Conservation (phyloP, 1,140 invertebrate species). For the Paraescarpia echinospica region DNA sequence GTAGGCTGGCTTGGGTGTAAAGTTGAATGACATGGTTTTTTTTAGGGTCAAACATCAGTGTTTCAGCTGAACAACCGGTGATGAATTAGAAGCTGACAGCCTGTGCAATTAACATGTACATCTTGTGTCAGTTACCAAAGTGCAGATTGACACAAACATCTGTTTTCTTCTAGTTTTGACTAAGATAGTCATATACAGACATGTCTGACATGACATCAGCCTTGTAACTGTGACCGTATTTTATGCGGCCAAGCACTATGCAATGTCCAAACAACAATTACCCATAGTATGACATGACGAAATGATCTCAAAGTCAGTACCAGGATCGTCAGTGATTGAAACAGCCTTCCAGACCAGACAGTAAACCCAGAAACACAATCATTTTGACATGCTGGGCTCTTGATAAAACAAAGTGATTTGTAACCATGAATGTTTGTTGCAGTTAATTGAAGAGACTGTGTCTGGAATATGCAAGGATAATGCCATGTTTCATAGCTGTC, state of each 20-base stretch:
- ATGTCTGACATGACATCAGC: not conserved
- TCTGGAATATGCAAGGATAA: not conserved
- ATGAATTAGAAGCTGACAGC: not conserved
- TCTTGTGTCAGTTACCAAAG: not conserved
- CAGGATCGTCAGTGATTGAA: too few relatives aligned
- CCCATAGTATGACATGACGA: too few relatives aligned
- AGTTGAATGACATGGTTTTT: too few relatives aligned
- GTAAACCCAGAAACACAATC: too few relatives aligned
- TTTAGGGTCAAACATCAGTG: not conserved
- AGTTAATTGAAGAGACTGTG: not conserved
- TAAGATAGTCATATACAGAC: not conserved
- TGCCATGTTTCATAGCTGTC: not conserved
- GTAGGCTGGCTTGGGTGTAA: too few relatives aligned
- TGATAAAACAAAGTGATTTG: too few relatives aligned
- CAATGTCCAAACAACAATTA: too few relatives aligned
- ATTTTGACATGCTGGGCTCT: too few relatives aligned
- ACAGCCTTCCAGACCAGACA: too few relatives aligned
- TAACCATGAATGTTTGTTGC: not conserved
- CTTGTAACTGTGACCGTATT: not conserved
- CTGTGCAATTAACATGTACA: not conserved
- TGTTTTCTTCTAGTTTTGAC: not conserved
- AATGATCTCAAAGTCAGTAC: too few relatives aligned
- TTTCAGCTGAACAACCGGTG: not conserved
- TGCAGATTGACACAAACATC: not conserved
- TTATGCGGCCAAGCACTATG: not conserved